Evolutionary conservation across 2,113 vertebrate species (phyloP), one percentile per base, ranked within the genome.

Genomic region (Cephalopholis sonnerati): DNA sequence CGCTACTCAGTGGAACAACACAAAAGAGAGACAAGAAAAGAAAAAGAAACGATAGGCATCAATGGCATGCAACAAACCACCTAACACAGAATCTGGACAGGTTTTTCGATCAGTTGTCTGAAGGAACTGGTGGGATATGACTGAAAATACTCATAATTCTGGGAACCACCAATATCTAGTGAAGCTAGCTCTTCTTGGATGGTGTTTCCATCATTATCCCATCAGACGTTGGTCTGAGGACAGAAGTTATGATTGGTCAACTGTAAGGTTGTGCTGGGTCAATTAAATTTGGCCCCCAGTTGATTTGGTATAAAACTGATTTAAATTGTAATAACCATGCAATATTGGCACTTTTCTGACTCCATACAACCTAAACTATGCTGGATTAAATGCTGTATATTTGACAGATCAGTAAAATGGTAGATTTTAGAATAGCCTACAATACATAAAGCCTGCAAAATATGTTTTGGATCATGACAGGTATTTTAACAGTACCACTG

Each of bases 11-110:
- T 84, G 86, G 90, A 92, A 90, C 82, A 73, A 77, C 13, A 48
- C 27, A 39, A 63, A 72, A 44, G 80, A 91, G 87, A 93, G 84
- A 70, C 36, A 63, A 62, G 22, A 54, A 22, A 5, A 41, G 29
- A 9, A 73, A 84, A 48, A 62, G 27, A 81, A 81, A 75, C 78
- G 78, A 91, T 95, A 96, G 96, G 95, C 95, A 94, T 94, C 93
- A 94, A 94, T 94, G 91, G 94, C 96, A 97, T 96, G 96, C 94
- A 81, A 88, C 81, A 81, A 71, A 89, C 77, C 73, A 85, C 70
- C 87, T 89, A 85, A 87, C 86, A 81, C 50, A 25, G 74, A 84
- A 25, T 77, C 79, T 70, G 68, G 87, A 84, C 58, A 70, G 75
- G 77, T 63, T 73, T 11, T 76, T 22, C 67, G 46, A 58, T 44